Conservation (phyloP, 2,888 invertebrate genomes). For the Drosophila diplacantha region DNA sequence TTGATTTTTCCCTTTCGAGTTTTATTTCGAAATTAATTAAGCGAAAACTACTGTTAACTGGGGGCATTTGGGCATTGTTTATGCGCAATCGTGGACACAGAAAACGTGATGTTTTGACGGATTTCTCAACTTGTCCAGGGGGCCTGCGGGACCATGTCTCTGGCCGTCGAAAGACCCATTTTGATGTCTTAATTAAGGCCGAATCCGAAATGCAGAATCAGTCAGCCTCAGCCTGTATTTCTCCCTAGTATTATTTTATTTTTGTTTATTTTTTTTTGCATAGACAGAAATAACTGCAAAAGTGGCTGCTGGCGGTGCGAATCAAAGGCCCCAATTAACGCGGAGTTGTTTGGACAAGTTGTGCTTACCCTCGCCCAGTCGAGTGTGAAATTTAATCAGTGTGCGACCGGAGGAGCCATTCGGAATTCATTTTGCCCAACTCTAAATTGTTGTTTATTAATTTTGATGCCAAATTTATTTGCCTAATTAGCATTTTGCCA, state of each 20-base stretch:
- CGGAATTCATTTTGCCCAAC: constrained; percentile 38
- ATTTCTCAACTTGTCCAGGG: constrained; percentile 29
- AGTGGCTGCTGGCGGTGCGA: constrained; percentile 44
- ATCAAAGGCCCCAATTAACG: constrained; percentile 59
- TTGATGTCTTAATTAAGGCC: constrained; percentile 60
- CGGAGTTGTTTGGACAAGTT: constrained; percentile 55
- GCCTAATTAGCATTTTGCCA: constrained; percentile 64
- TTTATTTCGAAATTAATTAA: constrained; percentile 62
- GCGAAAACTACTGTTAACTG: constrained; percentile 62
- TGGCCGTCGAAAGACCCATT: constrained; percentile 23
- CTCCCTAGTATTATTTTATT: constrained; percentile 6
- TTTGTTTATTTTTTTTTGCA: neutral
- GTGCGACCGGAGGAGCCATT: constrained; percentile 54
- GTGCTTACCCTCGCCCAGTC: constrained; percentile 30
- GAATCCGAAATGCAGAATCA: constrained; percentile 39
- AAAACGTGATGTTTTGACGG: constrained; percentile 55
- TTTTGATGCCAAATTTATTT: constrained; percentile 63
- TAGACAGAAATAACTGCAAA: constrained; percentile 40
- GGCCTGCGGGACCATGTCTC: constrained; percentile 13
- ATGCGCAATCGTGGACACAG: constrained; percentile 41
- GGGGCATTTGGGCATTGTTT: constrained; percentile 25
- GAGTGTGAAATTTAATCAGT: constrained; percentile 70
- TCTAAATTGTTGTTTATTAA: constrained; percentile 65
- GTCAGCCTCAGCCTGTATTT: constrained; percentile 15
- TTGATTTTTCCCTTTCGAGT: constrained; percentile 49